Percentiles rank a stretch among this genome's conserved stretches.
Evolutionary conservation across 2,797 vertebrate species (phyloP).

Genomic region (Euthynnus affinis): DNA sequence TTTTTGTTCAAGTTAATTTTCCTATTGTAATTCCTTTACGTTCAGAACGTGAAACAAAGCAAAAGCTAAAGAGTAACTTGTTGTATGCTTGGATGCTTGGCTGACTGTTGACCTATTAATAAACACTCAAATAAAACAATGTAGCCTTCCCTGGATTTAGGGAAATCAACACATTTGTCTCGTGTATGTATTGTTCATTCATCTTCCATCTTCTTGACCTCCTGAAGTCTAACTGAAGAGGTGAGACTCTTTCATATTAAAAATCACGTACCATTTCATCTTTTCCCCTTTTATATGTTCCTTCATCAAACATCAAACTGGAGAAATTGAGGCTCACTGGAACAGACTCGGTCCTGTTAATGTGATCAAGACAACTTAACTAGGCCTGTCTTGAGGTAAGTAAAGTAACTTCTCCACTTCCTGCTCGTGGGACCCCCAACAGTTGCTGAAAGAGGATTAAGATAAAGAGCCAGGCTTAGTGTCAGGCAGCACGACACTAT

Average conservation of each 20-base stretch:
- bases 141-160: constrained; percentile 83
- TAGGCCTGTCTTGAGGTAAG: constrained; percentile 61
- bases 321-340: constrained; percentile 15
- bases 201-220: constrained; percentile 23
- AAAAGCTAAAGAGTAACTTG: constrained; percentile 86
- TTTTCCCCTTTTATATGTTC: constrained; percentile 33
- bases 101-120: constrained; percentile 89
- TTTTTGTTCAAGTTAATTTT: constrained; percentile 74
- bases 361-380: constrained; percentile 20
- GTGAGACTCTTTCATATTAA: constrained; percentile 35
- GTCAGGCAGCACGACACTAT: constrained; percentile 77
- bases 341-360: background rate
- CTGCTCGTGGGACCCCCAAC: constrained; percentile 74
- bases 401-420: constrained; percentile 71
- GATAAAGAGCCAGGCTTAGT: constrained; percentile 82
- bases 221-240: background rate
- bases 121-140: constrained; percentile 89
- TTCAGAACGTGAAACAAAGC: constrained; percentile 83
- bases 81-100: constrained; percentile 89
- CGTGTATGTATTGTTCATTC: constrained; percentile 48
- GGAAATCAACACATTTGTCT: constrained; percentile 69
- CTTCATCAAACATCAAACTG: constrained; percentile 15
- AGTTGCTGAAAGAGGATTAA: constrained; percentile 82
- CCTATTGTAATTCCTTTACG: constrained; percentile 77
- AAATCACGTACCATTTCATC: constrained; percentile 28